These are phyloP conservation scores for Clitarchus hookeri DNA, from an alignment of 2,888 invertebrate species.

Conservation along the genomic window DNA sequence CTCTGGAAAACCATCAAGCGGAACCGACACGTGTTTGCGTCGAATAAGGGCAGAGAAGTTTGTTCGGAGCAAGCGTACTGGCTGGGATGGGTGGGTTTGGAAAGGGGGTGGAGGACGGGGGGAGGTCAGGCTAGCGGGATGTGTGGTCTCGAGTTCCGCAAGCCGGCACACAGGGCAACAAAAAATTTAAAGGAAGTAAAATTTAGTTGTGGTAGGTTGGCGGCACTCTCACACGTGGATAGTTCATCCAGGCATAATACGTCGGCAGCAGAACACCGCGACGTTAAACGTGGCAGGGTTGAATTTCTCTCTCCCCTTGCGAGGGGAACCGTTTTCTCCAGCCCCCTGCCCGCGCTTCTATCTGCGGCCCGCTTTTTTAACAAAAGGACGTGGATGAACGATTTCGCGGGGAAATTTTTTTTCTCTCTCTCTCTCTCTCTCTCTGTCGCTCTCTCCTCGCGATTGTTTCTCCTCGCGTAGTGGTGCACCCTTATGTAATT, in stretches of 20 bases:
- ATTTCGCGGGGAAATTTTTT: background rate
- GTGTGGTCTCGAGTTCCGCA: background rate
- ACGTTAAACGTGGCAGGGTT: background rate
- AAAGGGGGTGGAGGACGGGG: background rate
- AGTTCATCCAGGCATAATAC: background rate
- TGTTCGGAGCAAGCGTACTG: background rate
- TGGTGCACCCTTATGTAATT: background rate
- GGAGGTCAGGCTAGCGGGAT: background rate
- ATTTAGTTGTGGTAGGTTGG: slow-evolving; percentile 2
- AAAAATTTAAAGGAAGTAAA: background rate
- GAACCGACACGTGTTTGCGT: no score
- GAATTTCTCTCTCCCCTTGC: background rate
- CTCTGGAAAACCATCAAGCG: no score
- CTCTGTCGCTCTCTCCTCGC: background rate
- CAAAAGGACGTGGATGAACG: background rate
- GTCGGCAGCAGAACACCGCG: background rate
- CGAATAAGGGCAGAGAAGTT: background rate
- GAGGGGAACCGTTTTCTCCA: background rate
- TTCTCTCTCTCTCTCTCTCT: background rate
- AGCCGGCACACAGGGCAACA: no score
- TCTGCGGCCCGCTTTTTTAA: background rate
- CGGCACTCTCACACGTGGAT: background rate
- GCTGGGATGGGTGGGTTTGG: background rate
- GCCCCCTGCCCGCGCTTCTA: background rate
- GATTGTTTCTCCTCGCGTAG: background rate